These are phyloP conservation scores for Ceratoteleas bidentatus DNA, from an alignment of 1,140 invertebrate species.

Conservation along the genomic window DNA sequence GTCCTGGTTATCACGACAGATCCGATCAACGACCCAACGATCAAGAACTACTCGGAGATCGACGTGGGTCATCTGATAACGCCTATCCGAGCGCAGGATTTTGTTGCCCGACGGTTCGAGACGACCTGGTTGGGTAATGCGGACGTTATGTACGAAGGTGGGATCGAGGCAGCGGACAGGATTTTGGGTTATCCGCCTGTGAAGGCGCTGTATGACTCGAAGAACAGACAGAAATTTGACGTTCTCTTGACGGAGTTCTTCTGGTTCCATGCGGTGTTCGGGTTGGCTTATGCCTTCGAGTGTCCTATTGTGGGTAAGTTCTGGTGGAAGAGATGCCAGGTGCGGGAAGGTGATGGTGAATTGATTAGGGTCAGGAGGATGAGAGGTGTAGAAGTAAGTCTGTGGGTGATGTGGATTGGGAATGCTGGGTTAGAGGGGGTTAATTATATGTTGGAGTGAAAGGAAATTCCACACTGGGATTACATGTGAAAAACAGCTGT, in stretches of 20 bases:
- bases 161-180: not conserved
- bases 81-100: not conserved
- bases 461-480: no score
- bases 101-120: not conserved
- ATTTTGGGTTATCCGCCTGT: conserved; percentile 50
- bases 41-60: conserved; percentile 69
- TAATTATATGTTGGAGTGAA: no score
- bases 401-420: no score
- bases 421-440: no score
- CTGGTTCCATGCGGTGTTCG: conserved; percentile 2
- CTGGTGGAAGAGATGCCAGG: no score
- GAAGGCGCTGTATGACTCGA: conserved; percentile 49
- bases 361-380: no score
- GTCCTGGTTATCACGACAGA: conserved; percentile 75
- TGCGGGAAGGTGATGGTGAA: no score
- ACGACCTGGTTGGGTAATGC: conserved; percentile 1
- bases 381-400: no score
- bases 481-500: no score
- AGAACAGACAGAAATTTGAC: conserved; percentile 64
- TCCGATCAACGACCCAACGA: conserved; percentile 63
- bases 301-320: conserved; percentile 68
- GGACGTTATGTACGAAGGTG: rapidly evolving
- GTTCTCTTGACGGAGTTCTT: conserved; percentile 57
- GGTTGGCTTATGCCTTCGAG: conserved; percentile 60
- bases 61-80: conserved; percentile 12